phyloP scores from a whole-genome alignment of 1,140 invertebrate genomes.

The Tenebrio molitor region DNA sequence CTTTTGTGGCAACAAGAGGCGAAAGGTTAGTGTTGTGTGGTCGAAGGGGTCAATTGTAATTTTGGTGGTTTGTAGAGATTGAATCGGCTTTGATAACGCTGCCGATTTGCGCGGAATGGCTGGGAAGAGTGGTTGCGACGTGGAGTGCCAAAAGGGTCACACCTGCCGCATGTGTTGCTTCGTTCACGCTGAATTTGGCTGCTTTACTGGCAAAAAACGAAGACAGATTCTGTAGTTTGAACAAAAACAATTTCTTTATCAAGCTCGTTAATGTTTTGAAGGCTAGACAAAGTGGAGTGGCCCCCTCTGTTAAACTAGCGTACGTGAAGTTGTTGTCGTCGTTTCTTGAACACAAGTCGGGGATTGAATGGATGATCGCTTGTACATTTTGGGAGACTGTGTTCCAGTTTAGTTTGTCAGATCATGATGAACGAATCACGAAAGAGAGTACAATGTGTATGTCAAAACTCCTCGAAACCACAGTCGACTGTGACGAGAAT shows the following conservation, averaged over 20 bases:
- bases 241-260: conserved; percentile 64
- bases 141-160: conserved; percentile 53
- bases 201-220: conserved; percentile 67
- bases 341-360: conserved; percentile 69
- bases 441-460: conserved; percentile 72
- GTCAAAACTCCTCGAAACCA: conserved; percentile 66
- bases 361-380: conserved; percentile 71
- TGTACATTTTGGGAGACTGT: conserved; percentile 70
- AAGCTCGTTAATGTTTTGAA: conserved; percentile 64
- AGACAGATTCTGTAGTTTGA: conserved; percentile 63
- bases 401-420: conserved; percentile 70
- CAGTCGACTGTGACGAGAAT: conserved; percentile 40
- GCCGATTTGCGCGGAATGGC: conserved; percentile 55
- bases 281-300: conserved; percentile 63
- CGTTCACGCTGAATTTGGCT: conserved; percentile 68
- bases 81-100: conserved; percentile 40
- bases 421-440: conserved; percentile 75
- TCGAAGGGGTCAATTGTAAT: neutral
- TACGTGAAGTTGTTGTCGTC: conserved; percentile 72
- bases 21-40: conserved; percentile 3
- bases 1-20: neutral
- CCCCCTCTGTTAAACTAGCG: conserved; percentile 72
- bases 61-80: neutral
- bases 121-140: conserved; percentile 47
- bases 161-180: conserved; percentile 66